phyloP scores from a whole-genome alignment of 1,140 invertebrate species.

The Lordiphosa collinella region DNA sequence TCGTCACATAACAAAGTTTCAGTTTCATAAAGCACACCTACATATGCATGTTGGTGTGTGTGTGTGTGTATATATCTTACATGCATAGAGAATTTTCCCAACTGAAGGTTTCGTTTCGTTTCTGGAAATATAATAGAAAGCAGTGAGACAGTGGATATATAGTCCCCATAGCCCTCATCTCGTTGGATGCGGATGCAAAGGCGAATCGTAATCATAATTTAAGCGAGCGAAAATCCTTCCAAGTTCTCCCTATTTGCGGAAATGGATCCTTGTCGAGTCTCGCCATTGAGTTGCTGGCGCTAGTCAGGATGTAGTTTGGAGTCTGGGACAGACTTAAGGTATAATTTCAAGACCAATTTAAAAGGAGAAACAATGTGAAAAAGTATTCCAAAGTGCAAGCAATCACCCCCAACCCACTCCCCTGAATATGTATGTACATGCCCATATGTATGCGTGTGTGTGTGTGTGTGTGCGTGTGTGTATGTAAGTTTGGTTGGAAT shows the following conservation, averaged over 20 bases:
- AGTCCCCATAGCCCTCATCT: not conserved
- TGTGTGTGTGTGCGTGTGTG: constrained; percentile 12
- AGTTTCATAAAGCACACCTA: constrained; percentile 35
- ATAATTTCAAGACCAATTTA: constrained; percentile 6
- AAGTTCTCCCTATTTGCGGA: not conserved
- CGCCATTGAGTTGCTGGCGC: not conserved
- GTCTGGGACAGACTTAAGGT: constrained; percentile 1
- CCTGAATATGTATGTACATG: constrained; percentile 1
- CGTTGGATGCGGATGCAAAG: constrained; percentile 3
- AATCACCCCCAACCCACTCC: constrained; percentile 19
- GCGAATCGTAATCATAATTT: not conserved
- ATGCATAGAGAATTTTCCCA: constrained; percentile 42
- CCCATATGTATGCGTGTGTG: not conserved
- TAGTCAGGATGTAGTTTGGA: constrained; percentile 12
- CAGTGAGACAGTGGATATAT: not conserved
- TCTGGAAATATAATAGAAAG: constrained; percentile 3
- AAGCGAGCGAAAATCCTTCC: not conserved
- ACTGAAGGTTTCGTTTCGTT: constrained; percentile 33
- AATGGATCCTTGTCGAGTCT: constrained; percentile 1
- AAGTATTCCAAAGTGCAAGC: constrained; percentile 13
- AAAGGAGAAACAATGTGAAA: constrained; percentile 5
- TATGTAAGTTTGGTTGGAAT: constrained; percentile 7
- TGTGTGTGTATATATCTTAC: constrained; percentile 16
- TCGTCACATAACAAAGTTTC: constrained; percentile 50
- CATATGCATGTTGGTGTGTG: constrained; percentile 21